Base-by-base conservation (phyloP, 2,888 invertebrate genomes). In the Trilocha varians region DNA sequence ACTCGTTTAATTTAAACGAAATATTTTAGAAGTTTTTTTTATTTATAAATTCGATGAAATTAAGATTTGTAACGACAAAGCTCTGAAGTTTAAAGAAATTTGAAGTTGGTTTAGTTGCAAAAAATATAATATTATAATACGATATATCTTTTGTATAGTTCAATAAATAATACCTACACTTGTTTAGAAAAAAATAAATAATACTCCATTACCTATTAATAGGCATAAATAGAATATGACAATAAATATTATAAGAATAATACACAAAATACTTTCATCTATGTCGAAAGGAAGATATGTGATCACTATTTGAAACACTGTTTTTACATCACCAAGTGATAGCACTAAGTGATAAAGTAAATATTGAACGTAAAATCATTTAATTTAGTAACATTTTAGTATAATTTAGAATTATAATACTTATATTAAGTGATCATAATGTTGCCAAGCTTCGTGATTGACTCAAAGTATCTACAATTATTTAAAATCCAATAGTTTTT, bases 251-350 rank as follows among this genome's bases (percentile, higher is more conserved):
- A 51, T 39, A 38, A 32, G 34, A n/a, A 36, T 32, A 35, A 16
- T 34, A 40, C 37, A 38, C 37, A 41, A 35, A 44, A 58, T 52
- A 58, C 61, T 58, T 52, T 64, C n/a, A n/a, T 61, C 55, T 66
- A 65, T 68, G 59, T 62, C 61, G 54, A 69, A 76, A 75, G 65
- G 66, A 78, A 80, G 74, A 78, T 79, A 78, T 79, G 75, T 70
- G 59, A 66, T 62, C 58, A 63, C 70, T 71, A 70, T 65, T 70
- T 64, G 52, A 62, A 25, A 60, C 64, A 57, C 50, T 57, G 48
- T 63, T 68, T n/a, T 70, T 66, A 63, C 59, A 77, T 67, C 76
- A 75, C 76, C 70, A 68, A 46, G 74, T 76, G 75, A 76, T 65
- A 49, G n/a, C n/a, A n/a, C n/a, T n/a, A n/a, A n/a, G n/a, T n/a